These are phyloP conservation scores for Peromyscus melanophrys DNA, from an alignment of 2,797 vertebrate genomes.

Conservation along the genomic window DNA sequence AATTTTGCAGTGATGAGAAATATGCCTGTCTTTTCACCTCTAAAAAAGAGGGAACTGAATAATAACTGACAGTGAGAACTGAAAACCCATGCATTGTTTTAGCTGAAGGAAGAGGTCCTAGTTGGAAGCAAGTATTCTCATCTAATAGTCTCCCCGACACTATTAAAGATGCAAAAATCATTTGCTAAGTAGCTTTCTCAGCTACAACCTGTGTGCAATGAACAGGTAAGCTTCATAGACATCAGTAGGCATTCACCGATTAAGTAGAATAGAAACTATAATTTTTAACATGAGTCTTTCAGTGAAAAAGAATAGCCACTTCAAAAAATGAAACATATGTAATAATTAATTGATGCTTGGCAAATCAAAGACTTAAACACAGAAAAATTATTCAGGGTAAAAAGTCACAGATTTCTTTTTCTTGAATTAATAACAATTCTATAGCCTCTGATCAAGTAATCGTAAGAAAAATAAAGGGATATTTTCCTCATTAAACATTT, in stretches of 20 bases:
- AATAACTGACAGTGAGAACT: background rate
- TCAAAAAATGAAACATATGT: background rate
- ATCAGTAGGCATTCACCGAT: background rate
- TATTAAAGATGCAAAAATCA: background rate
- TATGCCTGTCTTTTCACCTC: background rate
- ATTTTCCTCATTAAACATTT: background rate
- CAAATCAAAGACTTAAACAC: background rate
- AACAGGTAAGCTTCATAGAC: background rate
- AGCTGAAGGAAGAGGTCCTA: background rate
- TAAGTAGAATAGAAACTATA: background rate
- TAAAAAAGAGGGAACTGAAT: constrained; percentile 38
- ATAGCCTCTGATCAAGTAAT: background rate
- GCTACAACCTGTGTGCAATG: background rate
- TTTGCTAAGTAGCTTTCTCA: background rate
- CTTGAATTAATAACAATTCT: background rate
- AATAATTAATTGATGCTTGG: background rate
- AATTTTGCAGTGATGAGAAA: background rate
- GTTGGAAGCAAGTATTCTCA: constrained; percentile 39
- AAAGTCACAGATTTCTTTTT: background rate
- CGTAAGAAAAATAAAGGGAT: background rate
- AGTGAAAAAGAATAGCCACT: background rate
- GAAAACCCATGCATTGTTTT: constrained; percentile 15
- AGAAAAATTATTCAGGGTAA: background rate
- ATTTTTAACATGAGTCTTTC: background rate
- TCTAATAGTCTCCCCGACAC: background rate